phyloP scores from a whole-genome alignment of 2,888 invertebrate species.

The Molanna angustata region DNA sequence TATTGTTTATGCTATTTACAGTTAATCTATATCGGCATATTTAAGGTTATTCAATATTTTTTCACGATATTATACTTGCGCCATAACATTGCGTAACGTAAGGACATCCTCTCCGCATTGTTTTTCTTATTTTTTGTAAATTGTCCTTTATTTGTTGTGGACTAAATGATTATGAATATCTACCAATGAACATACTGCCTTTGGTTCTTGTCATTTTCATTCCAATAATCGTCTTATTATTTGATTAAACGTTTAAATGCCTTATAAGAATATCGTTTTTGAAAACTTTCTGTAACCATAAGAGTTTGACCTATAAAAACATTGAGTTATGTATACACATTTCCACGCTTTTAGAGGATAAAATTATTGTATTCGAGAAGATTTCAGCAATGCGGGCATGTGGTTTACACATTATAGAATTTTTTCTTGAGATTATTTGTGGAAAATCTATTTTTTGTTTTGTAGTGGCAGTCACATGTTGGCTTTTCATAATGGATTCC shows the following conservation, averaged over 20 bases:
- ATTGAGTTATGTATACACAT: constrained; percentile 2
- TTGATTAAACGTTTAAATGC: too few relatives aligned
- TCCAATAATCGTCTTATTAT: too few relatives aligned
- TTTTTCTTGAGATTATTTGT: constrained; percentile 9
- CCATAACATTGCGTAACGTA: constrained; percentile 25
- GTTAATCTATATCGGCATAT: too few relatives aligned
- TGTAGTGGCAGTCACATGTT: constrained; percentile 22
- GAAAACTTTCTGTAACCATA: background rate
- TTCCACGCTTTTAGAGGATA: constrained; percentile 3
- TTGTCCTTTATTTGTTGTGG: too few relatives aligned
- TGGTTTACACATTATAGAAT: too few relatives aligned
- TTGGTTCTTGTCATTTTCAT: too few relatives aligned
- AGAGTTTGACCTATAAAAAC: constrained; percentile 26
- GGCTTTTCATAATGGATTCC: constrained; percentile 17
- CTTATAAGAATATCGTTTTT: background rate
- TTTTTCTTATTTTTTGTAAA: constrained; percentile 17
- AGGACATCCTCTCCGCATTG: constrained; percentile 18
- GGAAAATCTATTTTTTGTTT: constrained; percentile 19
- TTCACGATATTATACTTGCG: constrained; percentile 6
- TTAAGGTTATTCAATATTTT: too few relatives aligned
- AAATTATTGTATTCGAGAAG: too few relatives aligned
- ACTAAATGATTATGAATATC: too few relatives aligned
- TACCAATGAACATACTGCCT: too few relatives aligned
- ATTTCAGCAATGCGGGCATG: too few relatives aligned
- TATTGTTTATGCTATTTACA: too few relatives aligned